Base-by-base conservation (phyloP, 2,888 invertebrate genomes). In the Coecobrya sp. region DNA sequence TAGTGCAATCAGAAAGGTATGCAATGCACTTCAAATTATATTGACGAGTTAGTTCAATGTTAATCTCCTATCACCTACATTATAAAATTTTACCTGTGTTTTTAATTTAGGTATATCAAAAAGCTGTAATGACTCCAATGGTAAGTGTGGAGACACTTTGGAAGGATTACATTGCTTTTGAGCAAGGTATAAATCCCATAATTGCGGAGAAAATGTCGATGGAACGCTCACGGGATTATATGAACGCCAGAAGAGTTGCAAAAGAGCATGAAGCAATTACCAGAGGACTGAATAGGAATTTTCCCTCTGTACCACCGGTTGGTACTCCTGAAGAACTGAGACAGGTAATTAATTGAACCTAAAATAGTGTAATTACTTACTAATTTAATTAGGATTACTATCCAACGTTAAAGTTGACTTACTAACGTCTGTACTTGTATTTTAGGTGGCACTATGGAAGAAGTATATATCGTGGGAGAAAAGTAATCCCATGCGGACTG, bases 391-490 rank as follows among this genome's bases (percentile, higher is more conserved):
- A n/a, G n/a, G n/a, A n/a, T n/a, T n/a, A n/a, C n/a, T n/a, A n/a
- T n/a, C n/a, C n/a, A n/a, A n/a, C 62, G 82, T 42, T 11, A 84
- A 84, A 27, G 36, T 36, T 7, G 36, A 4, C 3, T 7, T 36
- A 36, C 36, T 36, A n/a, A n/a, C n/a, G n/a, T 36, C 7, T 36
- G 36, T 4, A 13, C 59, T 27, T 36, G 0, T 84, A 73, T 62
- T 93, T 93, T 45, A 98, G 98, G 99, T 99, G 92, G 99, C 99
- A 94, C 96, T 99, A 10, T 99, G 99, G 99, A 99, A 99, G 96
- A 99, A 99, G 95, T 99, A 99, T 96, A 99, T 99, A 95, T 96
- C 97, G 0, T 99, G 99, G 98, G 99, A 99, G 96, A 98, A 99
- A 91, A 97, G 97, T 42, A 99, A 99, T 96, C 99, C 99, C 0